phyloP scores from a whole-genome alignment of 2,113 vertebrate genomes.

The Spea multiplicata region DNA sequence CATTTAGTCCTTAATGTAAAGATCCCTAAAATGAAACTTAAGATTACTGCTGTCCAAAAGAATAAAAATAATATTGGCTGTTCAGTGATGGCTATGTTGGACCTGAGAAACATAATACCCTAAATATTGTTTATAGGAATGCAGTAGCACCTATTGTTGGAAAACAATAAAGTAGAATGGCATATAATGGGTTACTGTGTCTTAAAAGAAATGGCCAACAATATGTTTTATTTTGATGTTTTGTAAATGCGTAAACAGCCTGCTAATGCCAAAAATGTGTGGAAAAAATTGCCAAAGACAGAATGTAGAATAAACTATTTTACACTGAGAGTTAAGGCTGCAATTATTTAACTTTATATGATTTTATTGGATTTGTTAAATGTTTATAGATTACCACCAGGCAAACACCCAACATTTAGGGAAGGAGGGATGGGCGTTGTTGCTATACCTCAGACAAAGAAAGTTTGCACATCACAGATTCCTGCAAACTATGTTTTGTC shows the following conservation, averaged over 20 bases:
- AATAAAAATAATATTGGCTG: too few relatives aligned
- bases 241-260: constrained; percentile 34
- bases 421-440: too few relatives aligned
- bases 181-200: constrained; percentile 1
- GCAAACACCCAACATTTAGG: too few relatives aligned
- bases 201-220: background rate
- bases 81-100: background rate
- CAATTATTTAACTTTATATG: too few relatives aligned
- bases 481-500: too few relatives aligned
- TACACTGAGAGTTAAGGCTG: constrained; percentile 2
- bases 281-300: constrained; percentile 43
- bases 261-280: constrained; percentile 44
- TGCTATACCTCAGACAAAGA: too few relatives aligned
- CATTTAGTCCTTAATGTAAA: too few relatives aligned
- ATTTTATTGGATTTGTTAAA: too few relatives aligned
- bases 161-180: background rate
- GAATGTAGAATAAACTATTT: constrained; percentile 36
- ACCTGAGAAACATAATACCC: background rate
- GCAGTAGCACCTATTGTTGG: background rate
- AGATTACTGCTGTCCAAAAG: too few relatives aligned
- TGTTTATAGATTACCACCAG: too few relatives aligned
- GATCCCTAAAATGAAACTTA: too few relatives aligned
- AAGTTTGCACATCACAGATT: too few relatives aligned
- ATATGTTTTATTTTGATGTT: constrained; percentile 4
- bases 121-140: background rate